A percentile compares a stretch with the other conserved stretches of the same genome.
phyloP scores from a whole-genome alignment of 2,797 vertebrate genomes.

The Artibeus jamaicensis region DNA sequence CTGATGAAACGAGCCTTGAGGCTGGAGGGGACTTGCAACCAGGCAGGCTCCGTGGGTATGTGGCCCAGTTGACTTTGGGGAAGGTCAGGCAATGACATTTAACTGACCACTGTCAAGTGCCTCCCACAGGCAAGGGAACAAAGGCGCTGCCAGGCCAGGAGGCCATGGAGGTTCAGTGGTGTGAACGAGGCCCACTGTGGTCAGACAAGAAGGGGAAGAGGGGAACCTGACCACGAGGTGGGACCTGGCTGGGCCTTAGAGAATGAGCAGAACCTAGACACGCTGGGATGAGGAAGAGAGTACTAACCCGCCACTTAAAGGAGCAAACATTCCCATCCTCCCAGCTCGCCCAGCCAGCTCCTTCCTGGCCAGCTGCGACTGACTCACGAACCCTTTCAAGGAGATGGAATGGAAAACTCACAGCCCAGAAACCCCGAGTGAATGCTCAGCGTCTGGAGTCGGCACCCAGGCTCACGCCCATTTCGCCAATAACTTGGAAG shows the following conservation, averaged over 20 bases:
- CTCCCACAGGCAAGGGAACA: neutral
- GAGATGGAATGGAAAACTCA: accelerated
- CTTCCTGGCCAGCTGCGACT: neutral
- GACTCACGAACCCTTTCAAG: neutral
- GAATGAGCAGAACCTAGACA: neutral
- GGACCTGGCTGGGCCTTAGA: neutral
- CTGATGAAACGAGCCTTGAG: neutral
- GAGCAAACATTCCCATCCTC: accelerated
- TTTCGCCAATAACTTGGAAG: neutral
- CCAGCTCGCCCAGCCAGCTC: neutral
- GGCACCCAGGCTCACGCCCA: accelerated
- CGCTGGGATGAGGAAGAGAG: neutral
- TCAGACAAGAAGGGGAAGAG: accelerated
- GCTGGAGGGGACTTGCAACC: accelerated
- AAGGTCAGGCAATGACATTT: neutral
- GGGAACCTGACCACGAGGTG: neutral
- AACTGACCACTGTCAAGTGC: neutral
- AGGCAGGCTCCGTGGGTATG: accelerated
- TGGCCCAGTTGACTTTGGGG: accelerated
- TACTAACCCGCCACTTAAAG: accelerated
- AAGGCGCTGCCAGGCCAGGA: too few species aligned
- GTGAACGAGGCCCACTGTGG: accelerated
- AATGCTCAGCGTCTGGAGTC: neutral
- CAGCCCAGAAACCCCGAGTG: neutral
- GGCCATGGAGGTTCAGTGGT: accelerated